Percentiles rank a stretch among this genome's conserved stretches.
phyloP scores from a whole-genome alignment of 64 coral and sea anemone genomes.

The Stylophora pistillata region DNA sequence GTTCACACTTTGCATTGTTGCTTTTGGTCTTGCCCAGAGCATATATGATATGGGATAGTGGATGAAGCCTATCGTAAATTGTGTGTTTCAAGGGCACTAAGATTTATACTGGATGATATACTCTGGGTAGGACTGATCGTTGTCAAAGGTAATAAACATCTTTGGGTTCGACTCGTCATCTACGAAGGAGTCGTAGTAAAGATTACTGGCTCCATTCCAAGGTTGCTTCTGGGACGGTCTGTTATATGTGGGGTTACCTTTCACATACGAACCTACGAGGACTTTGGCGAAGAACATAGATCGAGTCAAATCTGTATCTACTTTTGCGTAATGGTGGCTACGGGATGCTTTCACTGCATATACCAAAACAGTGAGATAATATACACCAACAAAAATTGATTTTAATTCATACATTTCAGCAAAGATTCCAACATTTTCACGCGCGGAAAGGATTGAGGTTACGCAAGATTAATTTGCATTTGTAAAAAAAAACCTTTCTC shows the following conservation, averaged over 20 bases:
- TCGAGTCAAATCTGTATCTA: slow-evolving; percentile 15
- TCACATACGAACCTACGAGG: slow-evolving; percentile 66
- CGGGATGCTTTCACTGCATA: slow-evolving; percentile 40
- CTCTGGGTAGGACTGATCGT: slow-evolving; percentile 58
- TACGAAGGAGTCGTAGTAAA: slow-evolving; percentile 68
- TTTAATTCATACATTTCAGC: too few relatives aligned
- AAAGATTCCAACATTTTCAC: too few relatives aligned
- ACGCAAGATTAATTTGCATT: too few relatives aligned
- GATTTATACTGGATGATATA: slow-evolving; percentile 60
- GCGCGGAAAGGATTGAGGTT: too few relatives aligned
- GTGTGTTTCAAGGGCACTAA: too few relatives aligned
- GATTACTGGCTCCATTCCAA: not conserved
- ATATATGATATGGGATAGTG: too few relatives aligned
- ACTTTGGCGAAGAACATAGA: slow-evolving; percentile 79
- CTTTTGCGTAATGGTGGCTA: slow-evolving; percentile 45
- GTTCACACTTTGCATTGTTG: too few relatives aligned
- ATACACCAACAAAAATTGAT: slow-evolving; percentile 4
- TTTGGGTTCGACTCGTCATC: slow-evolving; percentile 41
- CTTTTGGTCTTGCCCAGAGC: too few relatives aligned
- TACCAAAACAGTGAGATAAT: slow-evolving; percentile 73
- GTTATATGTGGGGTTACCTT: slow-evolving; percentile 46
- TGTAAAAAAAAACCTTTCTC: too few relatives aligned
- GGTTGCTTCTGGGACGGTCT: slow-evolving; percentile 25
- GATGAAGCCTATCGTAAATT: too few relatives aligned
- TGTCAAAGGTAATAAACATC: slow-evolving; percentile 80